Percentiles rank a stretch among this genome's conserved stretches.
phyloP scores from a whole-genome alignment of 2,113 vertebrate genomes.

The Polypterus bichir region DNA sequence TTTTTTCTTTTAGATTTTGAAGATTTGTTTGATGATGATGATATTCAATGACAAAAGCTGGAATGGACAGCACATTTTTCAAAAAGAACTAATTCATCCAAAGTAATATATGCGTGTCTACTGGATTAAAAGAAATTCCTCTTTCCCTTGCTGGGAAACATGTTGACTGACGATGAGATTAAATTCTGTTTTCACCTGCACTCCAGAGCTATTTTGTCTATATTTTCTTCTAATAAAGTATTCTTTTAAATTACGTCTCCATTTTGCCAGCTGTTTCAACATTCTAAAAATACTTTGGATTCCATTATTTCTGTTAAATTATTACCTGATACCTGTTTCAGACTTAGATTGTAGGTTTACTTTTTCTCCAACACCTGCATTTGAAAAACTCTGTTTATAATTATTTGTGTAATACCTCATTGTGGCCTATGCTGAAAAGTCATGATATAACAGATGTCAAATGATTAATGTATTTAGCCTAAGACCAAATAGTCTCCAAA shows the following conservation, averaged over 20 bases:
- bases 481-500: no score
- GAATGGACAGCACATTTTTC: not conserved
- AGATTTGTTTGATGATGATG: conserved; percentile 79
- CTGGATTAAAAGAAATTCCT: no score
- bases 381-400: conserved; percentile 30
- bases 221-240: conserved; percentile 47
- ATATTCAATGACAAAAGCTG: conserved; percentile 57
- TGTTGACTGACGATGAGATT: no score
- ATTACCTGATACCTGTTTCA: conserved; percentile 36
- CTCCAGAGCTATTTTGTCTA: not conserved
- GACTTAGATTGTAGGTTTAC: conserved; percentile 40
- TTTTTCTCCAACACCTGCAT: conserved; percentile 46
- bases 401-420: conserved; percentile 37
- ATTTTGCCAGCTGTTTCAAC: conserved; percentile 35
- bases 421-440: conserved; percentile 24
- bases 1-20: conserved; percentile 60
- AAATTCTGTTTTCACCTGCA: no score
- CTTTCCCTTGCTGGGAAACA: no score
- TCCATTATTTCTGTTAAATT: conserved; percentile 40
- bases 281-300: conserved; percentile 34
- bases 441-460: conserved; percentile 27
- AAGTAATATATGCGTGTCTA: no score
- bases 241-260: conserved; percentile 13
- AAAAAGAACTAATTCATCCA: no score
- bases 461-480: conserved; percentile 24